Base-by-base conservation (phyloP, 2,888 invertebrate genomes). In the Lasioglossum calceatum region DNA sequence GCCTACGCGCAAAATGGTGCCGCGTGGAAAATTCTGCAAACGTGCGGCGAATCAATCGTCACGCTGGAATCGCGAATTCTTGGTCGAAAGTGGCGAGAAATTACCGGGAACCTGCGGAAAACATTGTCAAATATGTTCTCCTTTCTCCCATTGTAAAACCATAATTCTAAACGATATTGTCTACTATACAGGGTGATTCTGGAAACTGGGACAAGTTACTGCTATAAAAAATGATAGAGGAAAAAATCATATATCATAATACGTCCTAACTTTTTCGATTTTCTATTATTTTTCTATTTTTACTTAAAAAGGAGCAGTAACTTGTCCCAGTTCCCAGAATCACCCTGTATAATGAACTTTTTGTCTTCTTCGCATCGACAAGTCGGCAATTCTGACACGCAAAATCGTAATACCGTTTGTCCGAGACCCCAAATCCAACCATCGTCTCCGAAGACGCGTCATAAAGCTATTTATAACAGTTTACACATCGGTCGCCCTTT, bases 1-100 rank as follows among this genome's bases (percentile, higher is more conserved):
- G 23, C 71, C 61, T 79, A 23, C 64, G 36, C 78, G n/a, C 10
- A 70, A 72, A 76, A 78, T 19, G 44, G 39, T 79, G 14, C n/a
- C 16, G 54, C 76, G 47, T 78, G 73, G 27, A 83, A 67, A 42
- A 50, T 32, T 44, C 19, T 23, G 19, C 71, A 50, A 76, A 72
- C 39, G 61, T 64, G 71, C 27, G 50, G 39, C 75, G 54, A 87
- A 87, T 83, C 81, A 70, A 72, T 79, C 54, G 16, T 23, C 44
- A 12, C 23, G 70, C 14, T 27, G 44, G 16, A 14, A 83, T 61
- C 14, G 7, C 14, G 12, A 58, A 77, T 50, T 77, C 50, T 19
- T 42, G 44, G 10, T 10, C 23, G 23, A 54, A 54, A 16, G 2
- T 5, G 5, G 72, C 54, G 61, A 64, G 19, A 67, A 84, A 84